These are phyloP conservation scores for Neodontobutis hainanensis DNA, from an alignment of 2,113 vertebrate genomes.

Conservation along the genomic window DNA sequence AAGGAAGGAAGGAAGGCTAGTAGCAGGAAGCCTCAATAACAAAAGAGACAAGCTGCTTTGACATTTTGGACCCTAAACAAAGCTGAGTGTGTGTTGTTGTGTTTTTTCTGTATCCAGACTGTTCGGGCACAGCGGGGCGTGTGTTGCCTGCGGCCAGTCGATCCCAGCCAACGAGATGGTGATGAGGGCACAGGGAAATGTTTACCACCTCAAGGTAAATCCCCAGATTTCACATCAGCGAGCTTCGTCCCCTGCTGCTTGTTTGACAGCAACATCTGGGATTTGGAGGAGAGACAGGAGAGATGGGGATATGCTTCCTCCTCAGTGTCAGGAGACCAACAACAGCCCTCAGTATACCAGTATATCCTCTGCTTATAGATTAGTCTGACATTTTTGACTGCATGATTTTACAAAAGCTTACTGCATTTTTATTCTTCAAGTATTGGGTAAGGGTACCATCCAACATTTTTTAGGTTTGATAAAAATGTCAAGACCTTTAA, in stretches of 20 bases:
- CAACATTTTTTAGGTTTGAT: no score
- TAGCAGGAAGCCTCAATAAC: slow-evolving; percentile 2
- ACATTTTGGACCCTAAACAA: not conserved
- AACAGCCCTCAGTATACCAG: not conserved
- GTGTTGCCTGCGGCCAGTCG: slow-evolving; percentile 82
- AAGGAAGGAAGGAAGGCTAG: slow-evolving; percentile 5
- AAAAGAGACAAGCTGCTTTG: slow-evolving; percentile 8
- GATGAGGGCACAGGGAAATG: slow-evolving; percentile 84
- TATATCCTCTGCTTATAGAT: not conserved
- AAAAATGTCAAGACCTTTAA: no score
- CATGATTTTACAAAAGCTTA: not conserved
- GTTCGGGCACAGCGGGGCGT: slow-evolving; percentile 84
- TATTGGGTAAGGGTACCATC: no score
- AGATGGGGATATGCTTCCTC: not conserved
- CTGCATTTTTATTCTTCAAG: not conserved
- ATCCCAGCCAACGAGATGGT: slow-evolving; percentile 87
- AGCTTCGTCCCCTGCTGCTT: slow-evolving; percentile 27
- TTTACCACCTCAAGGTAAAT: slow-evolving; percentile 85
- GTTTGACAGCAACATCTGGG: slow-evolving; percentile 42
- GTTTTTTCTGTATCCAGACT: slow-evolving; percentile 71
- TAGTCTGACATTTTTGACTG: not conserved
- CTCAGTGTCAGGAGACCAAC: not conserved
- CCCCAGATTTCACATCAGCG: slow-evolving; percentile 5
- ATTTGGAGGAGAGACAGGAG: slow-evolving; percentile 10
- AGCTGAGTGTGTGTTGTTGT: slow-evolving; percentile 26